Conservation (phyloP, 2,797 vertebrate species). For the Falco cherrug region DNA sequence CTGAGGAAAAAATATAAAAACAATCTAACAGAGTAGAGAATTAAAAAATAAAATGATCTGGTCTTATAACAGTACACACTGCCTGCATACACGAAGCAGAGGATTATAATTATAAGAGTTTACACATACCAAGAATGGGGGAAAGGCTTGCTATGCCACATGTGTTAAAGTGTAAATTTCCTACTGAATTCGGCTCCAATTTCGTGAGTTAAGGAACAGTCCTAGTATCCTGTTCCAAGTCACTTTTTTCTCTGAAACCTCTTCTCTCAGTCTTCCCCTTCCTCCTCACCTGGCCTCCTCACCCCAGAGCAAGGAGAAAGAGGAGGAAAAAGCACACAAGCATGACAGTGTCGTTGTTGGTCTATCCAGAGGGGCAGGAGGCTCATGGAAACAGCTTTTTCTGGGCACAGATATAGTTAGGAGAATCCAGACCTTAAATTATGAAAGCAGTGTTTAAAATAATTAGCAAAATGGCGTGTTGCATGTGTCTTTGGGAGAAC, state of each 20-base stretch:
- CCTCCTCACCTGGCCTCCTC: background rate
- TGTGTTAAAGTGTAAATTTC: background rate
- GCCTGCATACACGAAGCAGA: background rate
- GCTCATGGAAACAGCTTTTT: background rate
- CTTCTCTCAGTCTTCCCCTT: background rate
- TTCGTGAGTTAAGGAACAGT: background rate
- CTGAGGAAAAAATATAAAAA: background rate
- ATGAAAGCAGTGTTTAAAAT: background rate
- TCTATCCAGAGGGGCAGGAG: background rate
- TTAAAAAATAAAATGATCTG: background rate
- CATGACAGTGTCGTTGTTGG: rapidly evolving
- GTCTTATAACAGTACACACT: background rate
- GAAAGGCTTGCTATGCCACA: background rate
- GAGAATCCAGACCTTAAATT: background rate
- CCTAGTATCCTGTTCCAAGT: background rate
- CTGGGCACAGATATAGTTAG: background rate
- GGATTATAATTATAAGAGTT: background rate
- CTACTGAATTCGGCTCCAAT: background rate
- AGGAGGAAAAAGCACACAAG: background rate
- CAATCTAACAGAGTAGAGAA: background rate
- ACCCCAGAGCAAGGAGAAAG: background rate
- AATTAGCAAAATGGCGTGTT: background rate
- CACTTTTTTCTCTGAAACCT: background rate
- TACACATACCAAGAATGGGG: background rate
- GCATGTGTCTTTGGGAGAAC: rapidly evolving